Evolutionary conservation across 2,888 invertebrate genomes (phyloP).

Genomic region (Acrobasis suavella): DNA sequence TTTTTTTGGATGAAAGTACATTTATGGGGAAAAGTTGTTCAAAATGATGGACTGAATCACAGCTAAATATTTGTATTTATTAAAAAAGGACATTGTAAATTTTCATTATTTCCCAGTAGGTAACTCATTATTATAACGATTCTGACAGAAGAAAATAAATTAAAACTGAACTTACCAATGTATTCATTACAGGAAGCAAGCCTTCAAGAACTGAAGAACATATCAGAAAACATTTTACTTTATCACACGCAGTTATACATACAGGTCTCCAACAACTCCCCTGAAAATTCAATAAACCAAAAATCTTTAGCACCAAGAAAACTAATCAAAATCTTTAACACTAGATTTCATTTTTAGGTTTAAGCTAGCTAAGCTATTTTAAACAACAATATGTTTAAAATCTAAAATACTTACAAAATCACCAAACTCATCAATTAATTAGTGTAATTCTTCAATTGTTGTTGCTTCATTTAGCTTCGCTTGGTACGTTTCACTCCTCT

Average conservation of each 20-base stretch:
- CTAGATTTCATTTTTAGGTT: too few species aligned
- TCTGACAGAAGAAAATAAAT: neutral
- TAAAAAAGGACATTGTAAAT: too few species aligned
- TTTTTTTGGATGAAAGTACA: too few species aligned
- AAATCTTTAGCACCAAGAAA: neutral
- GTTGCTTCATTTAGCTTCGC: conserved; percentile 28
- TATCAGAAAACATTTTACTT: neutral
- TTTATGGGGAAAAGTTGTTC: too few species aligned
- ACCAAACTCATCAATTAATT: neutral
- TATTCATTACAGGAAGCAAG: neutral
- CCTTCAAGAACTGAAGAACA: neutral
- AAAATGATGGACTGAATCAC: too few species aligned
- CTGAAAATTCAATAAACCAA: conserved; percentile 20
- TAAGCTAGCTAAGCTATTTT: too few species aligned
- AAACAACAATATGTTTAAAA: neutral
- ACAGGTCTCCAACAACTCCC: conserved; percentile 31
- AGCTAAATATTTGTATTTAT: too few species aligned
- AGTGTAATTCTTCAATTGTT: neutral
- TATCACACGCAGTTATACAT: neutral
- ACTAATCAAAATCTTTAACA: neutral
- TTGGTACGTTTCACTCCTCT: conserved; percentile 39
- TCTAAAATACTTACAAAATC: neutral
- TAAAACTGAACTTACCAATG: neutral
- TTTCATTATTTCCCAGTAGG: too few species aligned
- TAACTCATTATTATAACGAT: too few species aligned